A percentile compares a stretch with the other conserved stretches of the same genome.
phyloP scores from a whole-genome alignment of 2,113 vertebrate species.

The Cyanistes caeruleus region DNA sequence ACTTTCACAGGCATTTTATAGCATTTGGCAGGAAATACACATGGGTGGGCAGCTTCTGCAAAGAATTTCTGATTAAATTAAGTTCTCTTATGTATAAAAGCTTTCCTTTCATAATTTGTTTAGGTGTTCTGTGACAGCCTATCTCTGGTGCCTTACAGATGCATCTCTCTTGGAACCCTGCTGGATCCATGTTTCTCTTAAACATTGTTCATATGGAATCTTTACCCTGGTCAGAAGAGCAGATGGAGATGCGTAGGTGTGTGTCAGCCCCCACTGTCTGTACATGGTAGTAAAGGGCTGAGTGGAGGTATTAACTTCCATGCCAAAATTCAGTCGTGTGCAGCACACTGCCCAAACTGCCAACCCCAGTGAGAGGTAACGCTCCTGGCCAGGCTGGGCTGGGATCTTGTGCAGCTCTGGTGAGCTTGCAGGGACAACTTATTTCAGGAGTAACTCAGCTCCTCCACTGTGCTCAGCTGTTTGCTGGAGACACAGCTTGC shows the following conservation, averaged over 20 bases:
- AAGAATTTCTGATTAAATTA: neutral
- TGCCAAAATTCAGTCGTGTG: neutral
- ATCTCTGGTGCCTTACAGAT: neutral
- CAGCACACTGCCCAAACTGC: neutral
- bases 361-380: neutral
- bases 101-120: neutral
- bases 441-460: neutral
- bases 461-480: neutral
- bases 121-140: neutral
- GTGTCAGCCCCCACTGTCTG: neutral
- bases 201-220: fast-evolving
- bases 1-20: neutral
- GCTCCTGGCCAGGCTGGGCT: neutral
- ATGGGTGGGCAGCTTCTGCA: neutral
- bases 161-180: fast-evolving
- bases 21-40: neutral
- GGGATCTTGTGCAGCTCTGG: neutral
- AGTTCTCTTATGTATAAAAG: neutral
- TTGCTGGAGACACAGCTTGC: neutral
- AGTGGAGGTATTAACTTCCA: neutral
- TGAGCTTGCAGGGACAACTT: neutral
- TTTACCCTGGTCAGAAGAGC: neutral
- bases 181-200: neutral
- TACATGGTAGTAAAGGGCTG: neutral
- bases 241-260: neutral